Evolutionary conservation across 2,113 vertebrate genomes (phyloP).

Genomic region (Brachyhypopomus gauderio): DNA sequence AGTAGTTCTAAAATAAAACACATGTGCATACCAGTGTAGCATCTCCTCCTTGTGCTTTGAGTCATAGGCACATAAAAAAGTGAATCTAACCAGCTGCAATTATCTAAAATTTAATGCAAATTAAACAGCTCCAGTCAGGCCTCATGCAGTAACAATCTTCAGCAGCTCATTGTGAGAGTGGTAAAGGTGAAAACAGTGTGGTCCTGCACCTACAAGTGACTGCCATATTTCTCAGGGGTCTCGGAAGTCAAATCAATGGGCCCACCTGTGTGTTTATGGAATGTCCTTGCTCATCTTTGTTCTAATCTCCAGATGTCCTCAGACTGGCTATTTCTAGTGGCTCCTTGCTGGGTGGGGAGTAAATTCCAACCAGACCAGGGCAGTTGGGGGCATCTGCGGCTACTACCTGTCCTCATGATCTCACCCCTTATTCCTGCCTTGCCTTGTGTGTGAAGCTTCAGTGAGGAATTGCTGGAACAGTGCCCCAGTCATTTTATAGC

Average conservation of each 20-base stretch:
- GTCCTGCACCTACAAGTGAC: neutral
- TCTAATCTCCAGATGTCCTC: neutral
- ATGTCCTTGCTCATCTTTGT: neutral
- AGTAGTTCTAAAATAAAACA: slow-evolving; percentile 6
- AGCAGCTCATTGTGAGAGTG: slow-evolving; percentile 45
- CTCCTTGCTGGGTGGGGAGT: neutral
- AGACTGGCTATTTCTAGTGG: no score
- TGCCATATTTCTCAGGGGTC: neutral
- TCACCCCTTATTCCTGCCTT: neutral
- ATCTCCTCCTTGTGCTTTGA: slow-evolving; percentile 50
- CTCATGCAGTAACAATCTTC: slow-evolving; percentile 56
- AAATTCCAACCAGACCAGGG: neutral
- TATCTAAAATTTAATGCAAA: slow-evolving; percentile 47
- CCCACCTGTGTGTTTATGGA: neutral
- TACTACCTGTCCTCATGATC: neutral
- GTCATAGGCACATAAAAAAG: slow-evolving; percentile 52
- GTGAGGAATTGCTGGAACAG: no score
- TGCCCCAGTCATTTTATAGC: no score
- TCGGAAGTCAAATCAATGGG: no score
- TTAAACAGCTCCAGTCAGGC: slow-evolving; percentile 43
- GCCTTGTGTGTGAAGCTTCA: no score
- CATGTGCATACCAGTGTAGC: slow-evolving; percentile 35
- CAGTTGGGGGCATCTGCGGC: neutral
- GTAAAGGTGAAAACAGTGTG: slow-evolving; percentile 23
- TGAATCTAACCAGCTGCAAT: slow-evolving; percentile 54